Evolutionary conservation across 1,140 invertebrate species (phyloP).

Genomic region (Macrobrachium rosenbergii): DNA sequence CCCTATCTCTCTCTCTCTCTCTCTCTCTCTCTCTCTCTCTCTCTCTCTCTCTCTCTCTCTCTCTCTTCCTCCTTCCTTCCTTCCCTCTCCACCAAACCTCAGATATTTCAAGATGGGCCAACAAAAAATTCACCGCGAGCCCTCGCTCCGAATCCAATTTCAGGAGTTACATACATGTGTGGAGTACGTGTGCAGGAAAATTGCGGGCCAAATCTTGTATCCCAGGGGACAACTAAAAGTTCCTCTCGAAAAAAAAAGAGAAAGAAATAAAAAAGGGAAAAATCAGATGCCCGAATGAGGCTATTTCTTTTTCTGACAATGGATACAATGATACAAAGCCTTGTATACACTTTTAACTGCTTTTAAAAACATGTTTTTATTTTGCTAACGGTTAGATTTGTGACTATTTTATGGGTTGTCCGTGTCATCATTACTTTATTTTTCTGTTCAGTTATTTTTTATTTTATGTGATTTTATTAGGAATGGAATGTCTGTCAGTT

Average conservation of each 20-base stretch:
- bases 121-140: conserved; percentile 1
- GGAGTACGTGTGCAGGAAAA: conserved; percentile 37
- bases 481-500: too few relatives aligned
- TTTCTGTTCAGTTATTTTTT: too few relatives aligned
- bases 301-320: neutral
- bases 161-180: conserved; percentile 46
- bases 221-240: conserved; percentile 32
- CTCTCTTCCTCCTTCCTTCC: neutral
- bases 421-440: too few relatives aligned
- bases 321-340: too few relatives aligned
- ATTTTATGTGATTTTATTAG: too few relatives aligned
- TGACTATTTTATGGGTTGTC: too few relatives aligned
- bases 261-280: too few relatives aligned
- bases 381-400: too few relatives aligned
- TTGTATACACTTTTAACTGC: too few relatives aligned
- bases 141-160: conserved; percentile 54
- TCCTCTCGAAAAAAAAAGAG: conserved; percentile 14
- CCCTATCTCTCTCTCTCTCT: neutral
- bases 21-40: conserved; percentile 6
- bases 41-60: conserved; percentile 9
- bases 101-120: neutral
- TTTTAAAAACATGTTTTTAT: too few relatives aligned
- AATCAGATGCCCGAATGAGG: neutral
- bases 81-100: neutral
- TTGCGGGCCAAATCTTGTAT: conserved; percentile 40